These are phyloP conservation scores for Drosophila aff. DNA, from an alignment of 1,140 invertebrate species.

Conservation along the genomic window DNA sequence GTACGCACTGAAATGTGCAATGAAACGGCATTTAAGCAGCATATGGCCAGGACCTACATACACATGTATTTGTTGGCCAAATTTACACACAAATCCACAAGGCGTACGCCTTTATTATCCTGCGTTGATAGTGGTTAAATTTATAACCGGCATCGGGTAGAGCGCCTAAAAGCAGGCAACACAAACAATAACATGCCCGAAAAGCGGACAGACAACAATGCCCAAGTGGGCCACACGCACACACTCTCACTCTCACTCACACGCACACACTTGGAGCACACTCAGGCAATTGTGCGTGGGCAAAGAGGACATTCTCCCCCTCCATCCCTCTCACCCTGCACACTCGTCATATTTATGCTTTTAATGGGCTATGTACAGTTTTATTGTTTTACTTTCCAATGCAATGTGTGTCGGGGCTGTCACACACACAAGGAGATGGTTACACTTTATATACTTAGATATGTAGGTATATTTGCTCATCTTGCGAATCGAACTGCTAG, in stretches of 20 bases:
- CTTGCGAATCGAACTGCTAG: too few relatives aligned
- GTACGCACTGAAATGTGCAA: constrained; percentile 59
- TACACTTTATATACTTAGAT: background rate
- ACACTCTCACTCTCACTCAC: background rate
- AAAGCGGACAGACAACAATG: constrained; percentile 55
- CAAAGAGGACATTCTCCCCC: constrained; percentile 12
- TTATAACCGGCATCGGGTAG: constrained; percentile 69
- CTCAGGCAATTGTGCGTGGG: constrained; percentile 46
- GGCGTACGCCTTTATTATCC: constrained; percentile 59
- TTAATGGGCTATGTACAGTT: constrained; percentile 31
- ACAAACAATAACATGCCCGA: constrained; percentile 21
- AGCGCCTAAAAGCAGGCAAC: constrained; percentile 62
- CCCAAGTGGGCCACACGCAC: constrained; percentile 51
- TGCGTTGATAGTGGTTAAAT: constrained; percentile 78
- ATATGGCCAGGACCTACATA: too few relatives aligned
- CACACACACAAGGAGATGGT: constrained; percentile 3
- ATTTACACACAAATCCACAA: constrained; percentile 69
- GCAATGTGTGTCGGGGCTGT: constrained; percentile 25
- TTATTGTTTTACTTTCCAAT: constrained; percentile 78
- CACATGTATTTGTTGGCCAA: constrained; percentile 43
- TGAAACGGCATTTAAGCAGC: constrained; percentile 61
- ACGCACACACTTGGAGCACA: constrained; percentile 1
- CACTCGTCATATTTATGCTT: constrained; percentile 73
- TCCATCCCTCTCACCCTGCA: constrained; percentile 1
- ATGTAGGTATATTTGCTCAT: too few relatives aligned